A percentile compares a stretch with the other conserved stretches of the same genome.
Conservation (phyloP, 2,888 invertebrate species). For the Muschampia plurimacula region DNA sequence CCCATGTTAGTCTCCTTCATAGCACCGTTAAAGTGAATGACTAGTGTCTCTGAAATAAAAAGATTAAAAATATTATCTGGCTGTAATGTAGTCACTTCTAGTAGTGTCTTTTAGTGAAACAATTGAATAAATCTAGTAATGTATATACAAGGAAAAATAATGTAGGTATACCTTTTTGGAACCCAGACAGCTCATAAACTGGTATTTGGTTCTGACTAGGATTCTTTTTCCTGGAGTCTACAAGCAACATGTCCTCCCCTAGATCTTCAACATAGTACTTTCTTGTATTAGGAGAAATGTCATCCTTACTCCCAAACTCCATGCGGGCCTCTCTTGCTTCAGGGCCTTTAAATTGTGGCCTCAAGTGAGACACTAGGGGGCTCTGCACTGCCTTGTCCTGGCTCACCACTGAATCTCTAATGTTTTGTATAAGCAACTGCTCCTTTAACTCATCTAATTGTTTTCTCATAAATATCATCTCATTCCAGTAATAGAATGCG, state of each 20-base stretch:
- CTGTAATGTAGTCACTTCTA: background rate
- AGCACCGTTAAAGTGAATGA: conserved; percentile 77
- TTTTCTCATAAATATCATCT: conserved; percentile 71
- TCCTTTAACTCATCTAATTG: conserved; percentile 72
- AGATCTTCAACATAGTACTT: conserved; percentile 72
- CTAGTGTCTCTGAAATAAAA: conserved; percentile 64
- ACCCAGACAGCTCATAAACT: conserved; percentile 56
- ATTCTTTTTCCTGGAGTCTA: conserved; percentile 73
- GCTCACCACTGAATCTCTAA: conserved; percentile 51
- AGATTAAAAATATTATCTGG: background rate
- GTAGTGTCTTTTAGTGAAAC: too few species aligned
- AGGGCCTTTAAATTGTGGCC: conserved; percentile 51
- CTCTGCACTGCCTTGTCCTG: conserved; percentile 61
- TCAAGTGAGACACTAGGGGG: conserved; percentile 58
- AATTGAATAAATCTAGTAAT: background rate
- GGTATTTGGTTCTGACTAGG: conserved; percentile 57
- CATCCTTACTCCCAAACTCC: conserved; percentile 50
- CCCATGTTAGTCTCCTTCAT: conserved; percentile 64
- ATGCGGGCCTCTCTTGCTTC: conserved; percentile 62
- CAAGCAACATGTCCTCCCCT: conserved; percentile 72
- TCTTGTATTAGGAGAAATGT: conserved; percentile 56
- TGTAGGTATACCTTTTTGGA: conserved; percentile 64
- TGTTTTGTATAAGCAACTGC: conserved; percentile 64
- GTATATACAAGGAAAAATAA: background rate
- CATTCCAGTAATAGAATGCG: conserved; percentile 78